Conservation (phyloP, 1,140 invertebrate species). For the Cydia amplana region DNA sequence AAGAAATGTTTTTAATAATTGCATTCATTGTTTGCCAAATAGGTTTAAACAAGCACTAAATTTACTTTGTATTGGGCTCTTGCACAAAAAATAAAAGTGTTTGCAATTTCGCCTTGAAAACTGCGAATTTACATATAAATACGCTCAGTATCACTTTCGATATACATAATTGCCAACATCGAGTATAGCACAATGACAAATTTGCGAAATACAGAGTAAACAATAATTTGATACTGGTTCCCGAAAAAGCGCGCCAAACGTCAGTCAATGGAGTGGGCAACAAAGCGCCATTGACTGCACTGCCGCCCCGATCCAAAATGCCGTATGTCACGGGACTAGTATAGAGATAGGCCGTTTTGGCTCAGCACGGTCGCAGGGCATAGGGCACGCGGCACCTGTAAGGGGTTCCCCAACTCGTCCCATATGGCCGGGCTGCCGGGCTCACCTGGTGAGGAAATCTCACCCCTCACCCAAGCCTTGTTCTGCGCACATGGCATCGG, state of each 20-base stretch:
- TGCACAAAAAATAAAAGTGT: background rate
- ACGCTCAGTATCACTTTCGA: background rate
- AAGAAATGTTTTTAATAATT: background rate
- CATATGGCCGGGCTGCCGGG: slow-evolving; percentile 61
- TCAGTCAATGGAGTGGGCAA: slow-evolving; percentile 64
- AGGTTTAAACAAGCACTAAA: too few species aligned
- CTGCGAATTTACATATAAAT: background rate
- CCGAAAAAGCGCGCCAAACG: slow-evolving; percentile 71
- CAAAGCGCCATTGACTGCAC: slow-evolving; percentile 49
- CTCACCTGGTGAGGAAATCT: slow-evolving; percentile 73
- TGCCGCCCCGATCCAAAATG: background rate
- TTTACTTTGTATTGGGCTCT: too few species aligned
- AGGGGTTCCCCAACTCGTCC: slow-evolving; percentile 53
- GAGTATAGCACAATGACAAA: slow-evolving; percentile 1
- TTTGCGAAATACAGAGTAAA: slow-evolving; percentile 41
- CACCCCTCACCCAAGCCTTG: slow-evolving; percentile 65
- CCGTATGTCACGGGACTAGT: background rate
- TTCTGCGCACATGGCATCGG: slow-evolving; percentile 71
- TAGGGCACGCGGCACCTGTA: slow-evolving; percentile 60
- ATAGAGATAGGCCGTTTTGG: slow-evolving; percentile 48
- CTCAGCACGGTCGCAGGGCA: background rate
- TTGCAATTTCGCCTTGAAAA: background rate
- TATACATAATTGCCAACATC: slow-evolving; percentile 5
- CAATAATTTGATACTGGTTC: slow-evolving; percentile 48
- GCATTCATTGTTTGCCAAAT: background rate